phyloP scores from a whole-genome alignment of 2,797 vertebrate species.

The Tenualosa thibaudeaui region DNA sequence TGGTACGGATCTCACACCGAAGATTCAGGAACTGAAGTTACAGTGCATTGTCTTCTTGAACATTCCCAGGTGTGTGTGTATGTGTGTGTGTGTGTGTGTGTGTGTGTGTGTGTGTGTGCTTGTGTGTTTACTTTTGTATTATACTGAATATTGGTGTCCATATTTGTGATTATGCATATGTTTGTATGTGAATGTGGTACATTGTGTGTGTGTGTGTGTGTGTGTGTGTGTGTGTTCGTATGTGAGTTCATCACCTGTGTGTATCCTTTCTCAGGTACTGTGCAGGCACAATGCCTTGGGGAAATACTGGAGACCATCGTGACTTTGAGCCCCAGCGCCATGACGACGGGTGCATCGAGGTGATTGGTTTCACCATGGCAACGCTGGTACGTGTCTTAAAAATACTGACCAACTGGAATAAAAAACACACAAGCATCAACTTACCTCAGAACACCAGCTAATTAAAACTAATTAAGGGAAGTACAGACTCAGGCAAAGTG shows the following conservation, averaged over 20 bases:
- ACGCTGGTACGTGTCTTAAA: slow-evolving; percentile 84
- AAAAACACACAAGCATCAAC: not conserved
- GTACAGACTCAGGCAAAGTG: too few relatives aligned
- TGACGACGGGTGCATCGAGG: slow-evolving; percentile 97
- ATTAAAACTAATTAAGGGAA: not conserved
- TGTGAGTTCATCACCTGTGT: not conserved
- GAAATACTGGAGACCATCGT: slow-evolving; percentile 94
- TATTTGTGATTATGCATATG: too few relatives aligned
- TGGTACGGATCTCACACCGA: slow-evolving; percentile 94
- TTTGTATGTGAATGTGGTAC: too few relatives aligned
- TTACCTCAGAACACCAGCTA: not conserved
- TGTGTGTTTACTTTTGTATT: too few relatives aligned
- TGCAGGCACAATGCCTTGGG: slow-evolving; percentile 99
- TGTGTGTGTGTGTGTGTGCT: slow-evolving; percentile 12
- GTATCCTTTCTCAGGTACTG: slow-evolving; percentile 82
- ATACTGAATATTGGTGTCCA: too few relatives aligned
- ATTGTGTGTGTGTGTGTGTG: slow-evolving; percentile 2
- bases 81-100: not conserved
- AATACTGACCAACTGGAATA: not conserved
- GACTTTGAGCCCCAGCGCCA: slow-evolving; percentile 99
- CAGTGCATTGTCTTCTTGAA: slow-evolving; percentile 99
- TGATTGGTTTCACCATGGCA: slow-evolving; percentile 98
- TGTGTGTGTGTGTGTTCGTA: slow-evolving; percentile 7
- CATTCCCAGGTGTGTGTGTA: slow-evolving; percentile 66
- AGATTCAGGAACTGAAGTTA: slow-evolving; percentile 99